phyloP scores from a whole-genome alignment of 2,888 invertebrate genomes.

The Sesia bembeciformis region DNA sequence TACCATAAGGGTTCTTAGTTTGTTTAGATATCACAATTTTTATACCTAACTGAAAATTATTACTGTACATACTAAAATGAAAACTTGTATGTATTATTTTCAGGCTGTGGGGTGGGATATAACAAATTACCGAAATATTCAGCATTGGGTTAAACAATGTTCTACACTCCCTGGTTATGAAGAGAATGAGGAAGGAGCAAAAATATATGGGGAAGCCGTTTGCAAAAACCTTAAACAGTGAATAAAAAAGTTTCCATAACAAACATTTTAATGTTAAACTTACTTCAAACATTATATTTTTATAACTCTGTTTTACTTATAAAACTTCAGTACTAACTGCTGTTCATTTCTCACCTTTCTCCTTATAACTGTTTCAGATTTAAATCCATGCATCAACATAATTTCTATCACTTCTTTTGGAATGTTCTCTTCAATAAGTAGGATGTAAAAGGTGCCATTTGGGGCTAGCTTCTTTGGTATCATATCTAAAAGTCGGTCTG shows the following conservation, averaged over 20 bases:
- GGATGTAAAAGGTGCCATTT: constrained; percentile 88
- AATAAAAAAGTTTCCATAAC: constrained; percentile 6
- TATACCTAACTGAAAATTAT: too few relatives aligned
- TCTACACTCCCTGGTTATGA: constrained; percentile 70
- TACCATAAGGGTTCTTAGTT: too few relatives aligned
- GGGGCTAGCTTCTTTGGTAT: constrained; percentile 82
- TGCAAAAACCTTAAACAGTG: constrained; percentile 53
- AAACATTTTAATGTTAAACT: not conserved
- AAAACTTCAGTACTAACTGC: constrained; percentile 84
- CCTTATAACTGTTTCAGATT: constrained; percentile 76
- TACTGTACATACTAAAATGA: too few relatives aligned
- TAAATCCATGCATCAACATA: constrained; percentile 75
- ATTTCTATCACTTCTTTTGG: constrained; percentile 79
- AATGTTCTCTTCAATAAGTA: constrained; percentile 92
- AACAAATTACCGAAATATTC: constrained; percentile 69
- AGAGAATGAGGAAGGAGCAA: constrained; percentile 76
- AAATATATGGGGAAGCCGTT: constrained; percentile 72
- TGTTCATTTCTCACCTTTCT: constrained; percentile 91
- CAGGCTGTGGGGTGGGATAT: constrained; percentile 77
- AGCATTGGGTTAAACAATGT: constrained; percentile 76
- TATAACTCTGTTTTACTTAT: constrained; percentile 23
- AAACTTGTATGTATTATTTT: not conserved
- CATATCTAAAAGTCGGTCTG: constrained; percentile 80
- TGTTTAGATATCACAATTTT: too few relatives aligned
- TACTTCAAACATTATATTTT: constrained; percentile 1